Percentiles rank a stretch among this genome's conserved stretches.
Evolutionary conservation across 2,113 vertebrate species (phyloP).

Genomic region (Mus pahari): DNA sequence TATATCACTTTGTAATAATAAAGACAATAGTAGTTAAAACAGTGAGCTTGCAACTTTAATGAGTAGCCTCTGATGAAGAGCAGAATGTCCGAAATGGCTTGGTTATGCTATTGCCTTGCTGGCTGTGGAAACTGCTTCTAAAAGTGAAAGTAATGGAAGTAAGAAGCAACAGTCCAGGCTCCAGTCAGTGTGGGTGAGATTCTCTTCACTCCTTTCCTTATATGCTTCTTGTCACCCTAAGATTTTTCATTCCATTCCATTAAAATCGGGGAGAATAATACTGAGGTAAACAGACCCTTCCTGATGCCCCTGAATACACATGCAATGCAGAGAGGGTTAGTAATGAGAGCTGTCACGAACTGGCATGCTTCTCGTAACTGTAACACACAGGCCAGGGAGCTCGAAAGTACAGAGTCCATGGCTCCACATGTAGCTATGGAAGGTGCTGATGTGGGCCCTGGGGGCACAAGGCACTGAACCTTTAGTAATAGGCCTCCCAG

Average conservation of each 20-base stretch:
- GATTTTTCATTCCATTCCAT: neutral
- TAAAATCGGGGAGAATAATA: conserved; percentile 1
- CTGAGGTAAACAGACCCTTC: neutral
- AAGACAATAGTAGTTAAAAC: conserved; percentile 17
- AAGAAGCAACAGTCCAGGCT: neutral
- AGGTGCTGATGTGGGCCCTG: neutral
- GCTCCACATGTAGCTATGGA: no score
- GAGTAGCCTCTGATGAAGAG: conserved; percentile 1
- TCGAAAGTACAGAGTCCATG: no score
- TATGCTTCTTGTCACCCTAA: neutral
- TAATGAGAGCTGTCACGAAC: neutral
- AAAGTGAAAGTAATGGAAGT: conserved; percentile 4
- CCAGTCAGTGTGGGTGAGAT: neutral
- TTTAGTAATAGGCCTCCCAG: neutral
- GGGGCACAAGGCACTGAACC: neutral
- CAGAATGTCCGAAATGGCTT: neutral
- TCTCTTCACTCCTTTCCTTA: neutral
- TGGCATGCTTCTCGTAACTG: neutral
- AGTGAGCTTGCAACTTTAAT: neutral
- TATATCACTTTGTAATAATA: neutral
- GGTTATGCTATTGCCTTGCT: neutral
- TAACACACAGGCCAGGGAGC: neutral
- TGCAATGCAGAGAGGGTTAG: neutral
- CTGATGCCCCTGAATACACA: neutral
- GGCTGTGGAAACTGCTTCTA: neutral